Percentiles rank a stretch among this genome's conserved stretches.
These are phyloP conservation scores for Chironomus tentans DNA, from an alignment of 2,888 invertebrate genomes.

Conservation along the genomic window DNA sequence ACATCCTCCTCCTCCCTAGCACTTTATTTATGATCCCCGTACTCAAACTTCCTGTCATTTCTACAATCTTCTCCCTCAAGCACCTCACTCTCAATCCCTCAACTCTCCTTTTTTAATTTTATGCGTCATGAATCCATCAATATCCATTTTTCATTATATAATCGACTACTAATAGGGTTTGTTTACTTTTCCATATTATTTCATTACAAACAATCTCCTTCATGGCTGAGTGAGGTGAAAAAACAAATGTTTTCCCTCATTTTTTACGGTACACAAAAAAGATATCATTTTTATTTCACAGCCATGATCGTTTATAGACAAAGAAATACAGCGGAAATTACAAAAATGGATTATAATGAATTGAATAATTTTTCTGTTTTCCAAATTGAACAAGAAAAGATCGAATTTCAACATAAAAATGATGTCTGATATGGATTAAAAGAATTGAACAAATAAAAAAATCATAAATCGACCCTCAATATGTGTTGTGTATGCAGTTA, in stretches of 20 bases:
- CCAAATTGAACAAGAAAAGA: not conserved
- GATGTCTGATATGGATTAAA: not conserved
- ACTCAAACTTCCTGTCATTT: too few relatives aligned
- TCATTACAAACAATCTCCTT: not conserved
- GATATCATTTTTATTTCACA: not conserved
- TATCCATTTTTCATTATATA: not conserved
- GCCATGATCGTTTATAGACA: not conserved
- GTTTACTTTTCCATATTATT: not conserved
- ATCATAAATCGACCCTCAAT: not conserved
- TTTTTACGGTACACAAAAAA: not conserved
- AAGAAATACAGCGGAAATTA: constrained; percentile 15
- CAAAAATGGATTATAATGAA: constrained; percentile 16
- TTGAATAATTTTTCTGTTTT: not conserved
- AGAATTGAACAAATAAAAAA: not conserved
- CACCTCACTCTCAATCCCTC: not conserved
- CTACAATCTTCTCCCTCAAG: too few relatives aligned
- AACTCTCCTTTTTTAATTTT: constrained; percentile 6
- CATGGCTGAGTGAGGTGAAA: constrained; percentile 8
- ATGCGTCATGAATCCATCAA: constrained; percentile 23
- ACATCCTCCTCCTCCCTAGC: too few relatives aligned
- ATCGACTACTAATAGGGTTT: not conserved
- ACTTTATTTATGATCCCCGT: too few relatives aligned
- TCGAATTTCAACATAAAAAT: not conserved
- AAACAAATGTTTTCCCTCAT: constrained; percentile 22
- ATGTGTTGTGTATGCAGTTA: not conserved